A percentile compares a stretch with the other conserved stretches of the same genome.
These are phyloP conservation scores for Pseudopodoces humilis DNA, from an alignment of 2,113 vertebrate genomes.

Conservation along the genomic window DNA sequence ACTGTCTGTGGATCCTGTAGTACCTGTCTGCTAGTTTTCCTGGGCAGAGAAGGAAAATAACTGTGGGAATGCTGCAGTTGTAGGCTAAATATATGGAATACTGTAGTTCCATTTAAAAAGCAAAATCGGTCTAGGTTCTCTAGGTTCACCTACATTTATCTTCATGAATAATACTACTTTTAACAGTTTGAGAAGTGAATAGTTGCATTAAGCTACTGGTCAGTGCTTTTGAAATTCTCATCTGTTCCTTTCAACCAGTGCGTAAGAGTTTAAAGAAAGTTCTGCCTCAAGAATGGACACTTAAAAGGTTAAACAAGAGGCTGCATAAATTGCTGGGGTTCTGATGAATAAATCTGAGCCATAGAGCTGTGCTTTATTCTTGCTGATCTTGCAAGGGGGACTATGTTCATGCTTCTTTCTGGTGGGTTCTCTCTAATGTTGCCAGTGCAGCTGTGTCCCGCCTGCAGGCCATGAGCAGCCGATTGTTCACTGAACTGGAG, in stretches of 20 bases:
- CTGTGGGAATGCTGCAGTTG: not conserved
- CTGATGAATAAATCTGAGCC: not conserved
- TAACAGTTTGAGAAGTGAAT: not conserved
- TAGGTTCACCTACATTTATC: not conserved
- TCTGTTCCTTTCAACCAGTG: not conserved
- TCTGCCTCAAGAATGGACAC: not conserved
- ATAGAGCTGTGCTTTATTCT: not conserved
- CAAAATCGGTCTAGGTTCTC: not conserved
- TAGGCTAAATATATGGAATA: not conserved
- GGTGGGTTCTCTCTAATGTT: not conserved
- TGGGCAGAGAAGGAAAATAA: not conserved
- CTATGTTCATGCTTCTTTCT: not conserved
- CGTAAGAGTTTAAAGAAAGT: not conserved
- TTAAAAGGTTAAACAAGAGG: not conserved
- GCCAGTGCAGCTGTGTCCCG: slow-evolving; percentile 76
- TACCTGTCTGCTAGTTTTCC: not conserved
- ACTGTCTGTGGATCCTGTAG: not conserved
- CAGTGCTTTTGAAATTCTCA: not conserved
- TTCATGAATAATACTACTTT: not conserved
- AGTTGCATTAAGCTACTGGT: not conserved
- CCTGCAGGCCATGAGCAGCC: slow-evolving; percentile 68
- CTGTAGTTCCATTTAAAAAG: not conserved
- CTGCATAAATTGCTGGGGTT: not conserved
- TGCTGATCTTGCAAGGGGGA: not conserved
- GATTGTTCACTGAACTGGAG: slow-evolving; percentile 74